Conservation (phyloP, 2,797 vertebrate species). For the Enteromius afrohamiltoni region DNA sequence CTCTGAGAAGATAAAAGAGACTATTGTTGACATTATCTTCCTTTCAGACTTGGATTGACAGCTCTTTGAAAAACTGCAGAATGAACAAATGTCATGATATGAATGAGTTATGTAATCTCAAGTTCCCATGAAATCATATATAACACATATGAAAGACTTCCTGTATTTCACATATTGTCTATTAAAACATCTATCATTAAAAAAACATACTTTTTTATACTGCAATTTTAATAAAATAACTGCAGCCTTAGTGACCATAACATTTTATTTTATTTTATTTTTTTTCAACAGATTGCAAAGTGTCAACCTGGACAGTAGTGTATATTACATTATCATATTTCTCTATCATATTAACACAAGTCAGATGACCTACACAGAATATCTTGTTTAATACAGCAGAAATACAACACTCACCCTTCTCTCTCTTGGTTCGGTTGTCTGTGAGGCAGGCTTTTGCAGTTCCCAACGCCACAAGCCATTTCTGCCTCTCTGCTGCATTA, state of each 20-base stretch:
- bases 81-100: neutral
- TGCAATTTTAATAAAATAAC: neutral
- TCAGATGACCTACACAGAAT: neutral
- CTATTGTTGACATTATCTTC: neutral
- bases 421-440: conserved; percentile 93
- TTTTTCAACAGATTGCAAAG: neutral
- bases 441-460: conserved; percentile 97
- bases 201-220: neutral
- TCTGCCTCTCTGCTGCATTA: conserved; percentile 94
- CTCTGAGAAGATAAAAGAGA: conserved; percentile 75
- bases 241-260: neutral
- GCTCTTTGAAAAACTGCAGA: conserved; percentile 1
- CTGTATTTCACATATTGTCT: neutral
- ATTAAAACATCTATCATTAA: neutral
- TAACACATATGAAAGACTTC: neutral
- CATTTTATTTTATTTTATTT: no score
- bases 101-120: neutral
- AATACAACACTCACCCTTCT: conserved; percentile 81
- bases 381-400: neutral
- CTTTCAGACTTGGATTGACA: neutral
- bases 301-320: neutral
- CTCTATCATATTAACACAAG: neutral
- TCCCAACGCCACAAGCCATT: conserved; percentile 96
- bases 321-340: neutral
- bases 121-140: neutral